Percentiles rank a stretch among this genome's conserved stretches.
Conservation (phyloP, 35 echinoderm and acorn worm genomes). For the Apostichopus californicus region DNA sequence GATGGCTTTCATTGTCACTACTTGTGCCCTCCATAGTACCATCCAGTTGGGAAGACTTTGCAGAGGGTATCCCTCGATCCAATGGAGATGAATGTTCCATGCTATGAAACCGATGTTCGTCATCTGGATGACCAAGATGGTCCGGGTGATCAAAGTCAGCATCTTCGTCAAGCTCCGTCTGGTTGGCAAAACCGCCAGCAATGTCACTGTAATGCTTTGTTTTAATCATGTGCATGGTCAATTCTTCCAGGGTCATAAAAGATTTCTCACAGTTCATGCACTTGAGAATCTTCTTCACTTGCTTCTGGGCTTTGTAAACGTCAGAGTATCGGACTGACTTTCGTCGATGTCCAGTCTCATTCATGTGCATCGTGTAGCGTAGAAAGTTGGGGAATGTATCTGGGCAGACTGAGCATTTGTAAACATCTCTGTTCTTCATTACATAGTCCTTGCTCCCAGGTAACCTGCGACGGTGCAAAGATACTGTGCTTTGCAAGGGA, state of each 20-base stretch:
- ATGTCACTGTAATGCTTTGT: conserved; percentile 60
- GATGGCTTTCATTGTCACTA: conserved; percentile 39
- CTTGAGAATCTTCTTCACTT: conserved; percentile 57
- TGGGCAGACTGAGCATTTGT: conserved; percentile 50
- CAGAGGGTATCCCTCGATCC: not conserved
- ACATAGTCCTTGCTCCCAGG: conserved; percentile 31
- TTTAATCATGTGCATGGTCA: conserved; percentile 64
- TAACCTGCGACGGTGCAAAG: conserved; percentile 33
- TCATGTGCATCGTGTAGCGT: conserved; percentile 59
- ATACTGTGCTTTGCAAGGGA: conserved; percentile 47
- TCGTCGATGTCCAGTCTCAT: conserved; percentile 42
- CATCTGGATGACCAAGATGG: not conserved
- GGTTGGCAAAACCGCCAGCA: conserved; percentile 49
- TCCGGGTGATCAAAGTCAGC: conserved; percentile 35
- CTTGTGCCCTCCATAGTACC: conserved; percentile 36
- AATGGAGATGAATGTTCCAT: not conserved
- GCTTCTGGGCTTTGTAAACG: conserved; percentile 51
- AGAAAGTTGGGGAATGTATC: conserved; percentile 58
- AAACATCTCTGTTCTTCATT: conserved; percentile 35
- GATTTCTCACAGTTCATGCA: conserved; percentile 65
- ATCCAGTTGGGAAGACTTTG: not conserved
- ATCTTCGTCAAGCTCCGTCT: conserved; percentile 42
- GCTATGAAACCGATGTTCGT: not conserved
- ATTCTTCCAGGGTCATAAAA: conserved; percentile 41
- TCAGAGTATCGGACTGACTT: conserved; percentile 38